These are phyloP conservation scores for Spheniscus mendiculus DNA, from an alignment of 2,113 vertebrate species.

Conservation along the genomic window DNA sequence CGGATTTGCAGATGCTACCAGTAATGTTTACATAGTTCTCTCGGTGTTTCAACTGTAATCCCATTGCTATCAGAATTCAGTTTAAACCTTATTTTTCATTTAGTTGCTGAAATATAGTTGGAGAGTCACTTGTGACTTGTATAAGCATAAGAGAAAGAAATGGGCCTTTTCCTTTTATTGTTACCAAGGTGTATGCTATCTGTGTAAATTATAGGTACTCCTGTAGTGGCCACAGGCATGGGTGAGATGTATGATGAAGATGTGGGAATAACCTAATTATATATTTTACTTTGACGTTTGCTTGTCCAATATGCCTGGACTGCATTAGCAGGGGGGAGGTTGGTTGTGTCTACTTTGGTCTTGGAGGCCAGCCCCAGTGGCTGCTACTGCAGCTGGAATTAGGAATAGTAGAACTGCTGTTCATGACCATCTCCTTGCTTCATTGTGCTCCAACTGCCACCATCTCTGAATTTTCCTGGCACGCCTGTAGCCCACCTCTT, in stretches of 20 bases:
- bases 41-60: slow-evolving; percentile 51
- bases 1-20: slow-evolving; percentile 28
- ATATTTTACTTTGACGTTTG: not conserved
- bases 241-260: not conserved
- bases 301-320: not conserved
- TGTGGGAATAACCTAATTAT: not conserved
- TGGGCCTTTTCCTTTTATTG: not conserved
- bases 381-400: not conserved
- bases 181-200: not conserved
- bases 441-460: not conserved
- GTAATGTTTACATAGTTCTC: slow-evolving; percentile 56
- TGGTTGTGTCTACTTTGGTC: not conserved
- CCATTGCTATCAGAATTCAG: slow-evolving; percentile 46
- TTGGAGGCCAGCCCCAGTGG: not conserved
- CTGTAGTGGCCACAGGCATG: not conserved
- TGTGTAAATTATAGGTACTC: not conserved
- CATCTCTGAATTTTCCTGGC: not conserved
- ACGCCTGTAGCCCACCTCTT: not conserved
- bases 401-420: not conserved
- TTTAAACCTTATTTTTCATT: slow-evolving; percentile 60
- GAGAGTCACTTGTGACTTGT: slow-evolving; percentile 15
- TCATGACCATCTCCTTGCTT: not conserved
- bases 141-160: not conserved
- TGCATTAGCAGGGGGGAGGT: not conserved
- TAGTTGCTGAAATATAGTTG: slow-evolving; percentile 49